Conservation (phyloP, 2,113 vertebrate species). For the Notiomystis cincta region DNA sequence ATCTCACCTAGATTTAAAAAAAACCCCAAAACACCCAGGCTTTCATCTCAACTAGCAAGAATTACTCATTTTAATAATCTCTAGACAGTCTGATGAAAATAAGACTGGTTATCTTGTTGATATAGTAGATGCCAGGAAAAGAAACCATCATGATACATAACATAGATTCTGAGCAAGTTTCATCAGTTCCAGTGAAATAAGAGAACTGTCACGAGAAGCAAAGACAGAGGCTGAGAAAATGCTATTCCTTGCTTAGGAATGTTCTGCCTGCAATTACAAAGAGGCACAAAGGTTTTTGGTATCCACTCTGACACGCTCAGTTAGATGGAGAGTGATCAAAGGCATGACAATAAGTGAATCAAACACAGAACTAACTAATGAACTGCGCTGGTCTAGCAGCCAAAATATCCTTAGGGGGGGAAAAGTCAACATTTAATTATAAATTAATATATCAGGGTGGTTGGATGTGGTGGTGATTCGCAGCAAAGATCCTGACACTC, state of each 20-base stretch:
- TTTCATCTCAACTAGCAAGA: not conserved
- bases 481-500: not conserved
- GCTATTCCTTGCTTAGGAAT: not conserved
- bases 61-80: not conserved
- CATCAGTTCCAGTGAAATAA: not conserved
- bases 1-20: not conserved
- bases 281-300: not conserved
- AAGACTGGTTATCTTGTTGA: not conserved
- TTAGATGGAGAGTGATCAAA: conserved; percentile 26
- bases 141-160: not conserved
- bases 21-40: no score
- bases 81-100: not conserved
- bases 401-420: not conserved
- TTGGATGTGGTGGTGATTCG: not conserved
- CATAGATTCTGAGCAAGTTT: not conserved
- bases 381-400: not conserved
- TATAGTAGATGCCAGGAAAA: not conserved
- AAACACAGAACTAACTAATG: conserved; percentile 7
- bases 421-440: conserved; percentile 29
- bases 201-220: not conserved
- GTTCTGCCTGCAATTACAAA: not conserved
- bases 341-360: not conserved
- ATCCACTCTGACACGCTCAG: not conserved
- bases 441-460: not conserved
- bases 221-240: not conserved